Evolutionary conservation across 35 echinoderm and acorn worm species (phyloP), one percentile per base, ranked within the genome.

Genomic region (Amphiura filiformis): DNA sequence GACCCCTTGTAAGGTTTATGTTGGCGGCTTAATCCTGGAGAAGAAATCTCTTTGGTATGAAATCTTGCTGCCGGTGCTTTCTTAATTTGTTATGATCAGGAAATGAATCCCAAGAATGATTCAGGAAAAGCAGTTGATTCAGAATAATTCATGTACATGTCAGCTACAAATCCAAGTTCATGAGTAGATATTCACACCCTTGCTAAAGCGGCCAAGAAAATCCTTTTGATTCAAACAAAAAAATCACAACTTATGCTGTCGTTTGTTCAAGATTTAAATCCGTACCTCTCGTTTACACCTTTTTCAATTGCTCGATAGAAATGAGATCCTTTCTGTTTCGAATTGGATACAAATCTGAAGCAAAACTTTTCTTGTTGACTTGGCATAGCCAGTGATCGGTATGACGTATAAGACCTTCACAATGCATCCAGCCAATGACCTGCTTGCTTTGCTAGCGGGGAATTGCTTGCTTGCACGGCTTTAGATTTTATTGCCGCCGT

Each of bases 391-490:
- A 70, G 61, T 70, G 61, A 70, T 70, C 61, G 61, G 61, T 70
- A 4, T 47, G 61, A 70, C 61, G 61, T 70, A 70, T 70, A 18
- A 11, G 61, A 70, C 61, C 61, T 52, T 70, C 61, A 70, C 61
- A 11, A 70, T 15, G 4, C 61, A 70, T 70, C 4, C 26, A 11
- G 61, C 61, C 61, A 70, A 70, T 70, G 61, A 70, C 61, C 61
- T 70, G 61, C 61, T 70, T 30, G 61, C 44, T n/a, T n/a, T 52
- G 44, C 44, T 70, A 70, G 61, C 61, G 61, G 61, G 61, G 61
- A 30, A 70, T 70, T 70, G 61, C 11, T 70, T 52, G n/a, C n/a
- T n/a, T n/a, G 61, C 7, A 26, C 61, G 61, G 61, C 61, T 70
- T 70, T 70, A 70, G 61, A n/a, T 70, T 70, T 70, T 11, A 70